phyloP scores from a whole-genome alignment of 37 sponge, comb jelly and placozoan species.

The Hexactinellida sp. region DNA sequence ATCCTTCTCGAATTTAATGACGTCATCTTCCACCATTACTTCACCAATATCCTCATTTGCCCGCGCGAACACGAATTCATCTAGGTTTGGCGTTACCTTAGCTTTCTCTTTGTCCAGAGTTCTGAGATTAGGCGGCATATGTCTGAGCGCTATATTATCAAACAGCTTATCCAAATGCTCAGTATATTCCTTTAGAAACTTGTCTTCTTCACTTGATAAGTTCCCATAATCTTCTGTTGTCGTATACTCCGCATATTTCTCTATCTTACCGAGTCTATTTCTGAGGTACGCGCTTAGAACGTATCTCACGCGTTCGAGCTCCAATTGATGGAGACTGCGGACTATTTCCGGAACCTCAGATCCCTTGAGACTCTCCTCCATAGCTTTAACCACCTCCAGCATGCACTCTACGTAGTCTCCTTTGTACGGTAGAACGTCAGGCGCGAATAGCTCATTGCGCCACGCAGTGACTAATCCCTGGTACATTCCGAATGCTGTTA shows the following conservation, averaged over 20 bases:
- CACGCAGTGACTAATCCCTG: constrained; percentile 8
- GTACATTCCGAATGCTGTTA: neutral
- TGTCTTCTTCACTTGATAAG: neutral
- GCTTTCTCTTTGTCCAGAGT: neutral
- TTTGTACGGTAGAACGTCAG: neutral
- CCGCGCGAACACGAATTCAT: neutral
- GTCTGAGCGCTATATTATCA: neutral
- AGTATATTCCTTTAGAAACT: neutral
- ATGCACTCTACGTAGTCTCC: constrained; percentile 1
- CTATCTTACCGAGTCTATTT: neutral
- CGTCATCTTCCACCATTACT: neutral
- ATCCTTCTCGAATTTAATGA: neutral
- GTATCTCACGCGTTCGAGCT: neutral
- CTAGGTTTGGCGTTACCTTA: neutral
- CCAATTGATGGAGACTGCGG: neutral
- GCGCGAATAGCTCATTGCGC: neutral
- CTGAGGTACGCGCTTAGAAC: neutral
- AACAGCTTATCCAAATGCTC: neutral
- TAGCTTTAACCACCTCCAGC: neutral
- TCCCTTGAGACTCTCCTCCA: neutral
- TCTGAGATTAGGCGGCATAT: neutral
- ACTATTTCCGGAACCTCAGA: neutral
- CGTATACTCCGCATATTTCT: neutral
- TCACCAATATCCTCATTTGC: neutral
- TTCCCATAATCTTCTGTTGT: neutral